Evolutionary conservation across 2,888 invertebrate species (phyloP), one percentile per base, ranked within the genome.

Genomic region (Acanthopleura granulata): DNA sequence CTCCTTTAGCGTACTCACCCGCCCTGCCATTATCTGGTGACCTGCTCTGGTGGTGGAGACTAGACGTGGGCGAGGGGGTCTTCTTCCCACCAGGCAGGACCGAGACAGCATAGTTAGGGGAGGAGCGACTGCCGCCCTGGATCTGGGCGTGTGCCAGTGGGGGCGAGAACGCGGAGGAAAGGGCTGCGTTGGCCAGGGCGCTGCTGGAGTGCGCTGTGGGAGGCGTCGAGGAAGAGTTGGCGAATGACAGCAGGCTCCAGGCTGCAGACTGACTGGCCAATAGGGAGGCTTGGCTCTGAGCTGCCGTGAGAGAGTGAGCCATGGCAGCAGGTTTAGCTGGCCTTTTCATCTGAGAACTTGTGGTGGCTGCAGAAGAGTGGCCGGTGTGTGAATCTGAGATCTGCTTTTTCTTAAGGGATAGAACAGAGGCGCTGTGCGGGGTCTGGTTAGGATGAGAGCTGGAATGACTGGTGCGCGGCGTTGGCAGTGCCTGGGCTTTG

Each of bases 61-160:
- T 27, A 25, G 66, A 66, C 1, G 66, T 66, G 16, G 66, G 66
- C 1, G 66, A 66, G 66, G 66, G 66, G 15, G 29, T 66, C 25
- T 66, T 66, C 66, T 66, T 66, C 25, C 22, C 25, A 22, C 25
- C 66, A 66, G 66, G 16, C 66, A 66, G 18, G 57, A 18, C 57
- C 12, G 22, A 57, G 16, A 27, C 27, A 18, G 22, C 12, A 27
- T 66, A 66, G 66, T 22, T 66, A 3, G 27, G 27, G 66, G 66
- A 22, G 6, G 29, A 27, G 15, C 66, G 15, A 27, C 66, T 66
- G 6, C 16, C 6, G 3, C 29, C 25, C 22, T 22, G n/a, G 22
- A 22, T 18, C 22, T 57, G 57, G 3, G n/a, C 22, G 12, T 57
- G 57, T 1, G 57, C 57, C 18, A 22, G n/a, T 9, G 57, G 57